Percentiles rank a stretch among this genome's conserved stretches.
Evolutionary conservation across 2,113 vertebrate genomes (phyloP).

Genomic region (Forbesichthys agassizii): DNA sequence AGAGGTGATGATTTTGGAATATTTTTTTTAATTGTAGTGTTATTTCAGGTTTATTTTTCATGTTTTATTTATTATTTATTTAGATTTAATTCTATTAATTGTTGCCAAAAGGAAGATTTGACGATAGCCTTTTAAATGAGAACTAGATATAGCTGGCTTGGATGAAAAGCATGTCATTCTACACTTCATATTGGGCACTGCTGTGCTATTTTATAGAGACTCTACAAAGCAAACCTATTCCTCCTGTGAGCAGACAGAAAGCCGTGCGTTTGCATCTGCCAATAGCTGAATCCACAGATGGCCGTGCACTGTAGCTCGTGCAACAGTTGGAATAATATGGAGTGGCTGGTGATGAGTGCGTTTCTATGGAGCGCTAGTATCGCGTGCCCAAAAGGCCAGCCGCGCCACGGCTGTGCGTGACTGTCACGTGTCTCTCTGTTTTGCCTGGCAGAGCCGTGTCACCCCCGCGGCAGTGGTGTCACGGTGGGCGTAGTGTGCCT

Average conservation of each 20-base stretch:
- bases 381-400: not conserved
- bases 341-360: not conserved
- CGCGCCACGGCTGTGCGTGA: not conserved
- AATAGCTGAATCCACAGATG: constrained; percentile 35
- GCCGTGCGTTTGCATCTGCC: constrained; percentile 18
- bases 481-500: constrained; percentile 58
- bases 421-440: constrained; percentile 7
- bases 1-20: too few species aligned
- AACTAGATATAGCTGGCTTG: not conserved
- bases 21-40: too few species aligned
- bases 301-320: constrained; percentile 33
- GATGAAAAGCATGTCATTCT: not conserved
- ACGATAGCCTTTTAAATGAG: too few species aligned
- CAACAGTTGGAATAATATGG: constrained; percentile 15
- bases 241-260: too few species aligned
- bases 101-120: too few species aligned
- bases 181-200: not conserved
- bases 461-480: constrained; percentile 34
- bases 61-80: too few species aligned
- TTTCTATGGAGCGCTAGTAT: not conserved
- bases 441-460: constrained; percentile 66
- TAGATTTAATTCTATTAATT: too few species aligned
- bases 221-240: too few species aligned
- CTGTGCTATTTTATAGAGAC: not conserved
- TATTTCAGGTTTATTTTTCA: too few species aligned